Percentiles rank a stretch among this genome's conserved stretches.
Conservation (phyloP, 2,888 invertebrate genomes). For the Polylopha cassiicola region DNA sequence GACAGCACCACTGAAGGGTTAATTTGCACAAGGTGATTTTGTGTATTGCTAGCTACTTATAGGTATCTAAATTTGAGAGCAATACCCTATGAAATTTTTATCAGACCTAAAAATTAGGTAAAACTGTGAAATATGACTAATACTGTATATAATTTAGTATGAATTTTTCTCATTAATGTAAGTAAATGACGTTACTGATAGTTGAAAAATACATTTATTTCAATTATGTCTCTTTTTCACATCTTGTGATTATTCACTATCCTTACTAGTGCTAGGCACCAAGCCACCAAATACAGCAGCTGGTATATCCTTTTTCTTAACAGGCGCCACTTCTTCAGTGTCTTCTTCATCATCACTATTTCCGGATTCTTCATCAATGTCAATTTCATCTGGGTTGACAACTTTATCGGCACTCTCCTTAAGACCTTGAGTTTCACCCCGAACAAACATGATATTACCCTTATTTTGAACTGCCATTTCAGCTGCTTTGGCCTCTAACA, state of each 20-base stretch:
- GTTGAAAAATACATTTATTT: too few relatives aligned
- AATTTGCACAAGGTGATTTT: too few relatives aligned
- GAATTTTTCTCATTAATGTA: too few relatives aligned
- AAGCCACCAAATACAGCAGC: constrained; percentile 94
- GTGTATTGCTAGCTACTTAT: too few relatives aligned
- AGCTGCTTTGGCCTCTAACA: constrained; percentile 90
- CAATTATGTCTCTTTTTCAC: too few relatives aligned
- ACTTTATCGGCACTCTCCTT: constrained; percentile 81
- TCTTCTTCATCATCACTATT: constrained; percentile 79
- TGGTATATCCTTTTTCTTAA: constrained; percentile 92
- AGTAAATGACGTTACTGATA: too few relatives aligned
- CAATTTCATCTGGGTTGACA: constrained; percentile 91
- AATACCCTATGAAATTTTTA: too few relatives aligned
- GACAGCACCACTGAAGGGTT: too few relatives aligned
- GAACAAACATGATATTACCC: constrained; percentile 88
- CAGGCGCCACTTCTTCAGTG: constrained; percentile 80
- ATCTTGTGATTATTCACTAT: constrained; percentile 26
- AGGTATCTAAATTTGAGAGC: too few relatives aligned
- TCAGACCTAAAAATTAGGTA: too few relatives aligned
- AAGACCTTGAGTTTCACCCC: constrained; percentile 89
- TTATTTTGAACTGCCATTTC: constrained; percentile 79
- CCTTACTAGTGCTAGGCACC: constrained; percentile 46
- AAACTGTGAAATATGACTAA: too few relatives aligned
- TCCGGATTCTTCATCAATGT: constrained; percentile 86
- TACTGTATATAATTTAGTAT: too few relatives aligned